A percentile compares a stretch with the other conserved stretches of the same genome.
phyloP scores from a whole-genome alignment of 2,797 vertebrate genomes.

The Oreortyx pictus region DNA sequence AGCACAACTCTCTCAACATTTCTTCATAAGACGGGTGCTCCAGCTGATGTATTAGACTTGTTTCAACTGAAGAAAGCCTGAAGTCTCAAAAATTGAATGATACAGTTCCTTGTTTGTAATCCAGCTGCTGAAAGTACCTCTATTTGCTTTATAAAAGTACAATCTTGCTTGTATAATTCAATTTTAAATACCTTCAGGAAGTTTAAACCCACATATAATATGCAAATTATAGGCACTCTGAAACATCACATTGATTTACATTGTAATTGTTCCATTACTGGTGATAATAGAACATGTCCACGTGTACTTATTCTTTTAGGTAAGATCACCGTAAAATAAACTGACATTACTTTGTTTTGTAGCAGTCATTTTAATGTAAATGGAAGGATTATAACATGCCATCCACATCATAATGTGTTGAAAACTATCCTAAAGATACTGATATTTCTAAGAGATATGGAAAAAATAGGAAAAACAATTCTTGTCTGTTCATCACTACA shows the following conservation, averaged over 20 bases:
- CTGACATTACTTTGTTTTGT: conserved; percentile 9
- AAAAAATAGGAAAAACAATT: neutral
- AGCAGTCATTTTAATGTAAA: conserved; percentile 10
- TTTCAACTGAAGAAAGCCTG: neutral
- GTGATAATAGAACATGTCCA: conserved; percentile 30
- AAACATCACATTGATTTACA: conserved; percentile 42
- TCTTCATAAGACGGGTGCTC: no score
- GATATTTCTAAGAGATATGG: neutral
- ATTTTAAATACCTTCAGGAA: conserved; percentile 58
- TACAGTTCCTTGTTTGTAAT: neutral
- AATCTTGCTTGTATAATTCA: conserved; percentile 42
- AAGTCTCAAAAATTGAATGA: conserved; percentile 19
- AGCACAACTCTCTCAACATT: no score
- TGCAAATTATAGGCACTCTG: conserved; percentile 34
- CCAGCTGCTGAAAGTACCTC: neutral
- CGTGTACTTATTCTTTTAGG: neutral
- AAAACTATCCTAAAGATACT: neutral
- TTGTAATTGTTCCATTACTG: conserved; percentile 41
- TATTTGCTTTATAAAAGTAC: neutral
- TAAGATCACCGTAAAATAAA: conserved; percentile 14
- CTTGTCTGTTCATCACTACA: neutral
- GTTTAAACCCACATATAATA: conserved; percentile 28
- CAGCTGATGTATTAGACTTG: neutral
- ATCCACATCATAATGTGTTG: neutral
- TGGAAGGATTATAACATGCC: neutral